Percentiles rank a stretch among this genome's conserved stretches.
Evolutionary conservation across 2,113 vertebrate genomes (phyloP).

Genomic region (Egretta garzetta): DNA sequence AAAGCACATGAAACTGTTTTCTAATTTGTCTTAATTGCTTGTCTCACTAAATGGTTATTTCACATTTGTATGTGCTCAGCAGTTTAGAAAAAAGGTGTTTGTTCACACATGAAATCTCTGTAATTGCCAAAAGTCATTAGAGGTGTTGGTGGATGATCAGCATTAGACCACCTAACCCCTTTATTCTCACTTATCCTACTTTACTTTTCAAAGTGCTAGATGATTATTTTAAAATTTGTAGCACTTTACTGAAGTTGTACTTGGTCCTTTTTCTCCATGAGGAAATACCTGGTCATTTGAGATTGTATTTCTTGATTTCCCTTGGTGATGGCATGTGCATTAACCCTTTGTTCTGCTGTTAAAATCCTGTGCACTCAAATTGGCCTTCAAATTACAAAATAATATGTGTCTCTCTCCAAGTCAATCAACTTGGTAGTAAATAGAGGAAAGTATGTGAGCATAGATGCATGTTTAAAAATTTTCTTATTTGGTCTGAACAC

Average conservation of each 20-base stretch:
- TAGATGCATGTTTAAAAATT: not conserved
- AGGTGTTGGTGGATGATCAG: conserved; percentile 29
- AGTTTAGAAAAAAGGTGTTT: conserved; percentile 74
- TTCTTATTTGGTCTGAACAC: not conserved
- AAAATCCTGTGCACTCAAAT: not conserved
- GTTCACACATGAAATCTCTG: conserved; percentile 75
- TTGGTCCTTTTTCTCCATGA: not conserved
- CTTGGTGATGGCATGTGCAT: not conserved
- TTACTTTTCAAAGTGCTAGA: not conserved
- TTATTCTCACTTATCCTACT: conserved; percentile 32
- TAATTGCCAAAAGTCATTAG: conserved; percentile 70
- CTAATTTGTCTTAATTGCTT: conserved; percentile 90
- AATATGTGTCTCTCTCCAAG: not conserved
- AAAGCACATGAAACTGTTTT: conserved; percentile 75
- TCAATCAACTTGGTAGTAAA: not conserved
- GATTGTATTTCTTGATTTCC: not conserved
- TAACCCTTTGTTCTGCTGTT: not conserved
- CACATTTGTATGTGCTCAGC: conserved; percentile 70
- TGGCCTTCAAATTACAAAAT: not conserved
- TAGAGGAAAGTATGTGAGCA: not conserved
- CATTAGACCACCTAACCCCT: conserved; percentile 29
- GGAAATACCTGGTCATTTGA: not conserved
- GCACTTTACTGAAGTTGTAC: not conserved
- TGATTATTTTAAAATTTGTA: not conserved
- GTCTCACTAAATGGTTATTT: conserved; percentile 79